Evolutionary conservation across 2,113 vertebrate genomes (phyloP), one percentile per base, ranked within the genome.

Genomic region (Propithecus coquereli): DNA sequence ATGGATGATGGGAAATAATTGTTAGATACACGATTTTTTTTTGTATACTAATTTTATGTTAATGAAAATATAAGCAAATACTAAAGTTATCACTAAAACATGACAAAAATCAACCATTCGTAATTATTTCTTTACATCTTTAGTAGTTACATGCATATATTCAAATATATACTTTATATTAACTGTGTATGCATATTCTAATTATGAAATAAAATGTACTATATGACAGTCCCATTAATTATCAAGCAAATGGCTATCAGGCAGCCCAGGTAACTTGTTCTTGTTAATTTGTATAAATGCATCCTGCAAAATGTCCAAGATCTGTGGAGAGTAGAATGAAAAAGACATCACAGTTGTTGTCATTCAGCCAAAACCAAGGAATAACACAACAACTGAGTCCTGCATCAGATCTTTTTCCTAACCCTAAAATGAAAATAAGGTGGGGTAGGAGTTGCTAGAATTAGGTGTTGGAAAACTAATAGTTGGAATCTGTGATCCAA

Each of bases 41-140:
- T 79, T 80, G 54, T 61, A 71, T 92, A 30, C 22, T 45, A 32
- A 43, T 30, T 95, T 92, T 68, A 91, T 63, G 37, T 65, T 85
- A 87, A 73, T 87, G 40, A 92, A 95, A 90, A 87, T 50, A 65
- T 1, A 82, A 79, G 12, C 27, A 81, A n/a, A 94, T 34, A 45
- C 79, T 87, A 76, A 94, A 70, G 54, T 82, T 76, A 68, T 30
- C 70, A 87, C n/a, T 94, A 94, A 92, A 84, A 85, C 20, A 73
- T 52, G 37, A 91, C 22, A 94, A 93, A 94, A 83, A 94, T 83
- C 66, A 92, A 71, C 9, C n/a, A 2, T 73, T 90, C 52, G 34
- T 71, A 80, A 47, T 88, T 57, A 57, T 94, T 77, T 85, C 57
- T 90, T 92, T 92, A 65, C 3, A 68, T 74, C 37, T 71, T 80